These are phyloP conservation scores for Plectropomus leopardus DNA, from an alignment of 2,113 vertebrate species.

Conservation along the genomic window DNA sequence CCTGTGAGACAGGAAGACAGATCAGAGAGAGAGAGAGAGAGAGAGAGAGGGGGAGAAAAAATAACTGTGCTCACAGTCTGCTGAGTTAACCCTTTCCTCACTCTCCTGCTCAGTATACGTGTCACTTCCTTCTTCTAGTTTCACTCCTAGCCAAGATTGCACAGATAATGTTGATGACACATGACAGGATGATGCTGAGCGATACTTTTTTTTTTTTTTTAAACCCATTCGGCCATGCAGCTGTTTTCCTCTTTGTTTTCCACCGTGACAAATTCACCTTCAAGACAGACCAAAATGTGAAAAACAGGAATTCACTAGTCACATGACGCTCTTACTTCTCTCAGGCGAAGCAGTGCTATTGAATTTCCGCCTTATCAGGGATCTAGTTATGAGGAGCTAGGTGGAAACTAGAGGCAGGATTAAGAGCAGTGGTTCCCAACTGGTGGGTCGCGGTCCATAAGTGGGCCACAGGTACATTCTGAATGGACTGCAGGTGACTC, in stretches of 20 bases:
- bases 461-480: no score
- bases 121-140: conserved; percentile 44
- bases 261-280: conserved; percentile 23
- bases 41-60: no score
- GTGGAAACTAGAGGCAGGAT: conserved; percentile 31
- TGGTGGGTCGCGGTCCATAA: no score
- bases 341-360: conserved; percentile 45
- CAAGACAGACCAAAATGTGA: conserved; percentile 28
- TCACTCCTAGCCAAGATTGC: conserved; percentile 57
- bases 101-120: conserved; percentile 36
- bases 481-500: no score
- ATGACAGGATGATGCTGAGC: conserved; percentile 66
- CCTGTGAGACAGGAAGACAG: conserved; percentile 81
- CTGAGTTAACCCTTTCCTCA: conserved; percentile 78
- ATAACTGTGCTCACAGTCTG: conserved; percentile 66
- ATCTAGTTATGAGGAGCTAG: conserved; percentile 67
- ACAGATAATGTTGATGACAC: conserved; percentile 67
- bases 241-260: conserved; percentile 22
- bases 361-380: conserved; percentile 70
- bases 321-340: conserved; percentile 59
- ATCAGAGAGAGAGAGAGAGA: conserved; percentile 45
- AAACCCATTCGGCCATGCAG: neutral
- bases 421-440: no score
- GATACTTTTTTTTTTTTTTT: neutral
- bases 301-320: conserved; percentile 68